Conservation (phyloP, 2,113 vertebrate species). For the Leptocoma aspasia region DNA sequence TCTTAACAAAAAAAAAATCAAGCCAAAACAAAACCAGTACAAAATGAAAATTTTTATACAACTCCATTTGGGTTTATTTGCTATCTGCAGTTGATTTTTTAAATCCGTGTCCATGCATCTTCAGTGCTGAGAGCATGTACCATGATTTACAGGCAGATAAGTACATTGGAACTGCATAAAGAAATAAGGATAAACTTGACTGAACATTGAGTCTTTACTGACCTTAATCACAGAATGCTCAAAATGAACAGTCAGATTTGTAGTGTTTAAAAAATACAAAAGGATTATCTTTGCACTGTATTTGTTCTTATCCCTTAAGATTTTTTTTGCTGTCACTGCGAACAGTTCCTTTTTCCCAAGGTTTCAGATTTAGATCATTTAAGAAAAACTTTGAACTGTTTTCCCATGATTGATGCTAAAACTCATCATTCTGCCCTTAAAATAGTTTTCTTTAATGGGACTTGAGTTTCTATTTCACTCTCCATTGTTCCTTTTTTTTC, state of each 20-base stretch:
- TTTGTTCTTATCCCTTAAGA: not conserved
- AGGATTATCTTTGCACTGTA: not conserved
- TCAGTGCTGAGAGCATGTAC: not conserved
- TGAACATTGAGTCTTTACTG: not conserved
- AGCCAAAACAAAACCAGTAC: not conserved
- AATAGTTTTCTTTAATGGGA: conserved; percentile 52
- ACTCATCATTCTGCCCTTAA: conserved; percentile 17
- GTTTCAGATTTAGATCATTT: conserved; percentile 32
- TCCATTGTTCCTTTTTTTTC: conserved; percentile 31
- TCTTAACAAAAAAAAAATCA: not conserved
- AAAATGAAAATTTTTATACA: not conserved
- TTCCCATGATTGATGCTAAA: conserved; percentile 44
- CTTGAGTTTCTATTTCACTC: conserved; percentile 50
- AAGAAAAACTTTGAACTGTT: not conserved
- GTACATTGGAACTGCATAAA: not conserved
- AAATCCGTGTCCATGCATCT: not conserved
- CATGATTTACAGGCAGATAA: not conserved
- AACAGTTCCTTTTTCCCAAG: not conserved
- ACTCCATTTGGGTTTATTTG: not conserved
- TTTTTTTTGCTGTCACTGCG: not conserved
- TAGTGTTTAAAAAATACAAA: not conserved
- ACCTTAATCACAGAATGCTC: not conserved
- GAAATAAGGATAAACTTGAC: not conserved
- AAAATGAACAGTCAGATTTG: not conserved
- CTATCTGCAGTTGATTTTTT: not conserved